These are phyloP conservation scores for Semicossyphus pulcher DNA, from an alignment of 2,113 vertebrate genomes.

Conservation along the genomic window DNA sequence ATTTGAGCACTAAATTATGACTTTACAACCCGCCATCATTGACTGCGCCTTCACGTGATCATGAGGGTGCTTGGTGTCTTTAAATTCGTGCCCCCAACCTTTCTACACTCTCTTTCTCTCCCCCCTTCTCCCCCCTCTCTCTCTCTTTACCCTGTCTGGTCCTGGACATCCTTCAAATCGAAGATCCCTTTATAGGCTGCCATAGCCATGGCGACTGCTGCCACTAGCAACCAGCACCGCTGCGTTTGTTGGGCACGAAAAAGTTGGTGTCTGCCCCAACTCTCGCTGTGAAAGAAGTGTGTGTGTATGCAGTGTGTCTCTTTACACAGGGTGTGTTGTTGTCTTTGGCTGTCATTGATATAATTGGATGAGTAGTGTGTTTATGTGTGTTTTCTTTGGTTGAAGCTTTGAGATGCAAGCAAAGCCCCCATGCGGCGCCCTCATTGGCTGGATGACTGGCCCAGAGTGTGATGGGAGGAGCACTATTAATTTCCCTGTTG, in stretches of 20 bases:
- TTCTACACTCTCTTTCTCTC: not conserved
- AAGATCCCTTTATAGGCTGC: conserved; percentile 66
- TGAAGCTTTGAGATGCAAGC: conserved; percentile 28
- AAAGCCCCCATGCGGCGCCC: conserved; percentile 37
- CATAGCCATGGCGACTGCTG: conserved; percentile 62
- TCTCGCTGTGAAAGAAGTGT: conserved; percentile 49
- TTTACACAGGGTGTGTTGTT: conserved; percentile 41
- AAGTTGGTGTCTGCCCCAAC: conserved; percentile 55
- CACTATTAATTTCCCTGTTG: conserved; percentile 78
- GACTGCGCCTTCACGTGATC: conserved; percentile 41
- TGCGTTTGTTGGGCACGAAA: conserved; percentile 51
- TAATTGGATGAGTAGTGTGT: conserved; percentile 45
- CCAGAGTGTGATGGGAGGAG: conserved; percentile 66
- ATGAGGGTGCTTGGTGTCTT: conserved; percentile 31
- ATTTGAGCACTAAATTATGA: conserved; percentile 23
- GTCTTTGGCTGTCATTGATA: conserved; percentile 59
- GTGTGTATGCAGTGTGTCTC: conserved; percentile 51
- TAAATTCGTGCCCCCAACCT: conserved; percentile 15
- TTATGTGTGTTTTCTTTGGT: conserved; percentile 31
- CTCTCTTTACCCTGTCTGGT: conserved; percentile 35
- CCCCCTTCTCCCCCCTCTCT: not conserved
- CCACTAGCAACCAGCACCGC: conserved; percentile 57
- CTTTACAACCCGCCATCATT: conserved; percentile 15
- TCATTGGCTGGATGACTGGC: conserved; percentile 69
- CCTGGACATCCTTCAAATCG: conserved; percentile 64